A percentile compares a stretch with the other conserved stretches of the same genome.
These are phyloP conservation scores for Choloepus didactylus DNA, from an alignment of 2,797 vertebrate species.

Conservation along the genomic window DNA sequence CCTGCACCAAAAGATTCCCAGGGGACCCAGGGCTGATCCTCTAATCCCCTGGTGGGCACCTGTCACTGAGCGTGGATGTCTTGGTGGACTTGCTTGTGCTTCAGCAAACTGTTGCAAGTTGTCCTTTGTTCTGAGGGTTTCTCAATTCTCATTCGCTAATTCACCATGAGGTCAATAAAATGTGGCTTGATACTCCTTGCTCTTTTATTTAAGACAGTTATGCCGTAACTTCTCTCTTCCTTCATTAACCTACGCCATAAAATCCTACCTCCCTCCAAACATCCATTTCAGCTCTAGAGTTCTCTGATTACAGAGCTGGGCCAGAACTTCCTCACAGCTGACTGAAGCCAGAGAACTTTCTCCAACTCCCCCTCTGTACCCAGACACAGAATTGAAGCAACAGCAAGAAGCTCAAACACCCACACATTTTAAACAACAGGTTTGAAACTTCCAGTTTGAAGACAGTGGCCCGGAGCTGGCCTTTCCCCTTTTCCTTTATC, in stretches of 20 bases:
- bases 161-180: not conserved
- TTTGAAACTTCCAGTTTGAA: not conserved
- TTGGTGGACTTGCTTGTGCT: not conserved
- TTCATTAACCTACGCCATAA: too few relatives aligned
- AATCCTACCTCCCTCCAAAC: too few relatives aligned
- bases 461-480: not conserved
- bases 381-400: not conserved
- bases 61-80: not conserved
- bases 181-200: not conserved
- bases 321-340: not conserved
- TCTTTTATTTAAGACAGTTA: not conserved
- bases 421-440: not conserved
- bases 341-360: not conserved
- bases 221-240: too few relatives aligned
- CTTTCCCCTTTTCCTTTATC: not conserved
- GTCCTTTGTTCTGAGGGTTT: too few relatives aligned
- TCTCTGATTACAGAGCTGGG: not conserved
- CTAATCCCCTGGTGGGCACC: rapidly evolving
- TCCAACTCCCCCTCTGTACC: not conserved
- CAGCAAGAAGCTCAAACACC: not conserved
- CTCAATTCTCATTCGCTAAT: not conserved
- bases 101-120: not conserved
- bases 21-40: rapidly evolving
- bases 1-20: not conserved
- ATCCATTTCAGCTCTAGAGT: not conserved